Percentiles rank a stretch among this genome's conserved stretches.
These are phyloP conservation scores for Scaptomyza parva DNA, from an alignment of 2,888 invertebrate genomes.

Conservation along the genomic window DNA sequence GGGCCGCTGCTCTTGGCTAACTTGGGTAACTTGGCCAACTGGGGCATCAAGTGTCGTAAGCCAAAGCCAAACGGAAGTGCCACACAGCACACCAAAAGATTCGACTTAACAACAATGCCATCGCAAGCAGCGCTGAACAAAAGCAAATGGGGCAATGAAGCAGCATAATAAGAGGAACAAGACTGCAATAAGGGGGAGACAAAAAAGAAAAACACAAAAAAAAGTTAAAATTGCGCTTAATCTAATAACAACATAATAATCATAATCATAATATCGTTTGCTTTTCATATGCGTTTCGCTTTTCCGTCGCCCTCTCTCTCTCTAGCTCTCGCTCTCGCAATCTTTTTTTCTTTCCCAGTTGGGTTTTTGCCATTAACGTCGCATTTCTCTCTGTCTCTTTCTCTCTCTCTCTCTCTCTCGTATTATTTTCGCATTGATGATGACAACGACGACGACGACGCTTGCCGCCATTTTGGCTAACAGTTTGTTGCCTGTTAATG, in stretches of 20 bases:
- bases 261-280: slow-evolving; percentile 82
- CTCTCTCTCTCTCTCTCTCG: slow-evolving; percentile 26
- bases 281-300: slow-evolving; percentile 54
- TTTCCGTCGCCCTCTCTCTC: slow-evolving; percentile 45
- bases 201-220: slow-evolving; percentile 39
- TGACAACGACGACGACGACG: slow-evolving; percentile 59
- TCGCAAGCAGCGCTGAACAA: slow-evolving; percentile 39
- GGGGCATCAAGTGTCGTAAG: slow-evolving; percentile 77
- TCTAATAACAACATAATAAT: slow-evolving; percentile 83
- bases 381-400: slow-evolving; percentile 59
- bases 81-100: slow-evolving; percentile 55
- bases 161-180: not conserved
- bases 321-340: slow-evolving; percentile 2
- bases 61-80: slow-evolving; percentile 74
- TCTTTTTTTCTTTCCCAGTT: slow-evolving; percentile 8
- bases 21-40: slow-evolving; percentile 55
- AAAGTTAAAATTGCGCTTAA: slow-evolving; percentile 81
- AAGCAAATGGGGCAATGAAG: slow-evolving; percentile 26
- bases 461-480: slow-evolving; percentile 70
- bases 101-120: slow-evolving; percentile 50
- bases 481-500: slow-evolving; percentile 73
- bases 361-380: slow-evolving; percentile 67
- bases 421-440: slow-evolving; percentile 78
- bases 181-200: slow-evolving; percentile 11
- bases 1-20: slow-evolving; percentile 17